Evolutionary conservation across 2,797 vertebrate species (phyloP), one percentile per base, ranked within the genome.

Genomic region (Enoplosus armatus): DNA sequence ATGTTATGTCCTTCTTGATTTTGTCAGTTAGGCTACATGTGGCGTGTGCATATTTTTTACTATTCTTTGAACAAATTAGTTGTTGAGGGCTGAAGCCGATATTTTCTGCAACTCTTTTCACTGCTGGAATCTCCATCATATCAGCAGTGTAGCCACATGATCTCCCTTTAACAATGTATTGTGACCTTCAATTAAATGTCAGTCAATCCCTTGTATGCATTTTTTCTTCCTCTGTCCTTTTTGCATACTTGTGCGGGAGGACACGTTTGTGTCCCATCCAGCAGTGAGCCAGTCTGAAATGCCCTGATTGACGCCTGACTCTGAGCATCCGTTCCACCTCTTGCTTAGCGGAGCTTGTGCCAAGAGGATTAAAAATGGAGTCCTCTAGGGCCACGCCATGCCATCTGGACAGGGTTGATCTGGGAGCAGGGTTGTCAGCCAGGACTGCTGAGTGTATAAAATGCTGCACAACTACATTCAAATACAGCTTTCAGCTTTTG

Each of bases 281-380:
- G 87, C 71, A 33, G 62, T 3, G 74, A 67, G 67, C 62, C 82
- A 58, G 68, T 82, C 71, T 74, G 79, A 82, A 89, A 83, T 26
- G 83, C 59, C 74, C 79, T 84, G 90, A 90, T 85, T 92, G 90
- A 91, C 88, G 89, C 86, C 83, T 88, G 86, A 92, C 89, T 92
- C 81, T 9, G 54, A 90, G 88, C 90, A 92, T 90, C 89, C 91
- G 85, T 92, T 92, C 91, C 90, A 89, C 88, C 89, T 90, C 92
- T 90, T 83, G 87, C 87, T 90, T 86, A 86, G 88, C 55, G 35
- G 60, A 84, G 87, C 62, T 74, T 61, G 85, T 90, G 92, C 91
- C 93, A 94, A 93, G 90, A 92, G 93, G 94, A 95, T 95, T 95
- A 94, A 92, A 94, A 79, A 89, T 86, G 87, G 90, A 90, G 88